A percentile compares a stretch with the other conserved stretches of the same genome.
Evolutionary conservation across 2,797 vertebrate species (phyloP).

Genomic region (Molossus alvarezi): DNA sequence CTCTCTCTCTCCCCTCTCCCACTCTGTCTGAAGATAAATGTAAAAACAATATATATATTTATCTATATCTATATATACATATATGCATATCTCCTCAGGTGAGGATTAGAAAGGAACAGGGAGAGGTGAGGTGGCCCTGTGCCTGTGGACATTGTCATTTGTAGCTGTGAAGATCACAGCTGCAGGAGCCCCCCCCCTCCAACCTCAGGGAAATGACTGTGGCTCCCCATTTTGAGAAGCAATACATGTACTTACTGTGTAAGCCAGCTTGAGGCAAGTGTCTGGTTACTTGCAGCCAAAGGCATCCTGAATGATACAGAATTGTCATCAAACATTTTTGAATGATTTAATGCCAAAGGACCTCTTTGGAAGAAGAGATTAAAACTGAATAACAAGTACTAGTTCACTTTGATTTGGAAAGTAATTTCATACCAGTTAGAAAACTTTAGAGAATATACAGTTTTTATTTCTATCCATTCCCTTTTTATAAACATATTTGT

Average conservation of each 20-base stretch:
- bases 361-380: conserved; percentile 35
- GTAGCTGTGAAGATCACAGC: neutral
- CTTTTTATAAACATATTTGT: neutral
- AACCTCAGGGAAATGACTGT: neutral
- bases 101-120: neutral
- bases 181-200: neutral
- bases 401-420: conserved; percentile 14
- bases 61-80: no score
- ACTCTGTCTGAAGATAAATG: no score
- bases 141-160: neutral
- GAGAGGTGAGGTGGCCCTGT: neutral
- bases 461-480: neutral
- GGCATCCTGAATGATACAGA: neutral
- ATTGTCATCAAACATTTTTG: conserved; percentile 34
- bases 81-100: no score
- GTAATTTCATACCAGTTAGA: conserved; percentile 36
- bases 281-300: neutral
- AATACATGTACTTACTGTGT: neutral
- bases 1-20: no score
- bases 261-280: neutral
- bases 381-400: neutral
- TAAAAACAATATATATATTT: no score
- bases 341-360: neutral
- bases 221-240: neutral
- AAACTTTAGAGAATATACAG: neutral